phyloP scores from a whole-genome alignment of 2,113 vertebrate genomes.

The Lonchura striata region DNA sequence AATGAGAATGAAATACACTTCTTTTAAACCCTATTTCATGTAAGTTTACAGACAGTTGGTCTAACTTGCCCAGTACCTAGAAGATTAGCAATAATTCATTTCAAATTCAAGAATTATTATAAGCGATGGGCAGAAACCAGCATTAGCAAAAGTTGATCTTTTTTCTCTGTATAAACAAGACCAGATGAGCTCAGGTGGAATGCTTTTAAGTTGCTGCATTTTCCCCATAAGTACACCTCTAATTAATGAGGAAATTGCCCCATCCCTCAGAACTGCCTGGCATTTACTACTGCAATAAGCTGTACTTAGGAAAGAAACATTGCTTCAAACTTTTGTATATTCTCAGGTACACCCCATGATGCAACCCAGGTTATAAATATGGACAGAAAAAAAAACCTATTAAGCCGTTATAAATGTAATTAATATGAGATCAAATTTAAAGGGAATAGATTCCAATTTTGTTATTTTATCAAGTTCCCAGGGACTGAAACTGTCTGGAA shows the following conservation, averaged over 20 bases:
- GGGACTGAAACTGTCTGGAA: not conserved
- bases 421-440: not conserved
- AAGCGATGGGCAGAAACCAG: not conserved
- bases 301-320: slow-evolving; percentile 4
- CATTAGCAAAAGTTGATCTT: not conserved
- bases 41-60: not conserved
- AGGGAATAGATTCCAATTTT: not conserved
- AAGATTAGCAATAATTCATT: not conserved
- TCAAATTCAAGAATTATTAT: not conserved
- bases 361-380: not conserved
- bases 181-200: slow-evolving; percentile 4
- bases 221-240: not conserved
- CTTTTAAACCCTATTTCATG: not conserved
- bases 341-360: not conserved
- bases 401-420: not conserved
- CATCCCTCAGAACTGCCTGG: slow-evolving; percentile 21
- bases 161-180: not conserved
- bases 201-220: not conserved
- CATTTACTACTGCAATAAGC: not conserved
- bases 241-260: slow-evolving; percentile 20
- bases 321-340: not conserved
- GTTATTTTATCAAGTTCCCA: not conserved
- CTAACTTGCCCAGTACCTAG: not conserved
- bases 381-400: not conserved
- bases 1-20: not conserved